Evolutionary conservation across 2,797 vertebrate genomes (phyloP).

Genomic region (Morelia viridis): DNA sequence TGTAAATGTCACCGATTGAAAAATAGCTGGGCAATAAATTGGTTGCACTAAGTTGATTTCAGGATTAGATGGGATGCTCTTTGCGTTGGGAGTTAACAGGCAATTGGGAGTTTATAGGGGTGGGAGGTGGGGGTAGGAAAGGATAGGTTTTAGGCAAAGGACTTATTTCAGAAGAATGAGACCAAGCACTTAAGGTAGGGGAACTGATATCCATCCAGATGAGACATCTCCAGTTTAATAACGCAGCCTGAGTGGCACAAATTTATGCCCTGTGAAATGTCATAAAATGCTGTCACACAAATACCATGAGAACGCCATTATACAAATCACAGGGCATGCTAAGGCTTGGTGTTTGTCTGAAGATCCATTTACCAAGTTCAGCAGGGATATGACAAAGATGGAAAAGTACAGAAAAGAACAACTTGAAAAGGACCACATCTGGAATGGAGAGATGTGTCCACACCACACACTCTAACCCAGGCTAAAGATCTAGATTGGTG

Average conservation of each 20-base stretch:
- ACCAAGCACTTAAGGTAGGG: conserved; percentile 52
- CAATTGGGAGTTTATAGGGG: conserved; percentile 63
- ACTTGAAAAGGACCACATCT: not conserved
- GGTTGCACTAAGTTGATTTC: conserved; percentile 74
- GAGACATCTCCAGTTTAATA: conserved; percentile 63
- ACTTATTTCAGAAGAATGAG: conserved; percentile 56
- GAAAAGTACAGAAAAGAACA: not conserved
- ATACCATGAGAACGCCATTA: not conserved
- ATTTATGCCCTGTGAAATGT: conserved; percentile 53
- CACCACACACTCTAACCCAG: not conserved
- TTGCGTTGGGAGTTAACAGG: conserved; percentile 66
- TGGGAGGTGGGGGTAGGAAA: no score
- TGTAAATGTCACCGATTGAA: conserved; percentile 73
- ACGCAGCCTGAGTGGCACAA: conserved; percentile 13
- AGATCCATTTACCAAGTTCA: not conserved
- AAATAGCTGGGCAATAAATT: conserved; percentile 67
- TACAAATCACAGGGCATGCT: not conserved
- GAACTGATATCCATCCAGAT: conserved; percentile 60
- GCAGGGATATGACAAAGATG: not conserved
- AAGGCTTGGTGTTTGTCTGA: not conserved
- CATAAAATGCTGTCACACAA: not conserved
- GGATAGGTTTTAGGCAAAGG: conserved; percentile 63
- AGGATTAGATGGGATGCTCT: conserved; percentile 67
- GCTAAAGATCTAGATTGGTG: not conserved
- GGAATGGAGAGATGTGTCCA: no score